phyloP scores from a whole-genome alignment of 2,113 vertebrate species.

The Alouatta palliata region DNA sequence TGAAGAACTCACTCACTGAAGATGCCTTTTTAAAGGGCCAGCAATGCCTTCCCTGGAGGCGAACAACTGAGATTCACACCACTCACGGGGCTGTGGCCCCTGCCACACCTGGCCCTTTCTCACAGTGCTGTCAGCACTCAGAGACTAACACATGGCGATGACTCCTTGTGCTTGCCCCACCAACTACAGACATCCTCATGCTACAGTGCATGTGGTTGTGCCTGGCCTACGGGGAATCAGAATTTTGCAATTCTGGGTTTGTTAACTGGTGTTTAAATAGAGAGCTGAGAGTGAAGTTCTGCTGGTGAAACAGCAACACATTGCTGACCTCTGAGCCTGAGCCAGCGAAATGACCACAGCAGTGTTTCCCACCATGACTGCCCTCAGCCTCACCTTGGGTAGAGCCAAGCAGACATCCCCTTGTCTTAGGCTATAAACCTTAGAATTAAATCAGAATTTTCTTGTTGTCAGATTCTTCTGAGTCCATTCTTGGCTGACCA shows the following conservation, averaged over 20 bases:
- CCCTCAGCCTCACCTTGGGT: neutral
- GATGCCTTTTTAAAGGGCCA: neutral
- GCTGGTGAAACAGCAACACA: neutral
- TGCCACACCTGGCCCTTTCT: neutral
- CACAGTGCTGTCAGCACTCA: neutral
- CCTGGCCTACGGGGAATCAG: too few species aligned
- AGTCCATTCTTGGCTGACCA: neutral
- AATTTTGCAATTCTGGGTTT: neutral
- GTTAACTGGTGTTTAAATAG: neutral
- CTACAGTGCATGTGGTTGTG: rapidly evolving
- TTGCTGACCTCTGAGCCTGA: neutral
- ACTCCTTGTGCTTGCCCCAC: neutral
- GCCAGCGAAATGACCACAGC: neutral
- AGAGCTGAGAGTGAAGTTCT: neutral
- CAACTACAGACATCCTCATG: neutral
- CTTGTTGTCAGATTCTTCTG: conserved; percentile 12
- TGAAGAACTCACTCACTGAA: neutral
- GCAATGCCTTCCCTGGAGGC: rapidly evolving
- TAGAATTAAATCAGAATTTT: neutral
- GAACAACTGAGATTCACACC: neutral
- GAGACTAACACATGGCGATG: neutral
- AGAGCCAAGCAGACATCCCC: neutral
- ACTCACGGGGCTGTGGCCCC: neutral
- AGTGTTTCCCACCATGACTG: neutral
- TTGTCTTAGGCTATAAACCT: neutral